phyloP scores from a whole-genome alignment of 2,888 invertebrate species.

The Drosophila greeni region DNA sequence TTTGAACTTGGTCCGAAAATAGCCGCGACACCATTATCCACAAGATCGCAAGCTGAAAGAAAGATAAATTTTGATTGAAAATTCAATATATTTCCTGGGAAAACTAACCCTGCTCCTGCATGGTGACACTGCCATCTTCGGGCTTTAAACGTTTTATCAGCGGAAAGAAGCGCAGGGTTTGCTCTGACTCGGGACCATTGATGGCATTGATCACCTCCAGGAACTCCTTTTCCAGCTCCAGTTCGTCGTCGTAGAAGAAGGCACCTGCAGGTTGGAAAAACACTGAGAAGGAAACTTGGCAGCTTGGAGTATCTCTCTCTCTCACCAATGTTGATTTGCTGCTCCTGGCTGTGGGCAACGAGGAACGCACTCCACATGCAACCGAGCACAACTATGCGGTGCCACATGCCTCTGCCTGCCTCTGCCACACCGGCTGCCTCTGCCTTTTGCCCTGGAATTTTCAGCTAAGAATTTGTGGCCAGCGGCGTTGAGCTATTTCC shows the following conservation, averaged over 20 bases:
- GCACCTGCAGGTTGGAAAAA: slow-evolving; percentile 66
- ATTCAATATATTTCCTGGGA: not conserved
- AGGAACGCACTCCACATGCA: slow-evolving; percentile 59
- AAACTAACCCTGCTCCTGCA: slow-evolving; percentile 73
- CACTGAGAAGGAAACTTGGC: not conserved
- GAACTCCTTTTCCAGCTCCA: slow-evolving; percentile 82
- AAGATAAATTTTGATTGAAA: slow-evolving; percentile 1
- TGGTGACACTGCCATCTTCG: slow-evolving; percentile 66
- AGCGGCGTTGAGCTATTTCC: slow-evolving; percentile 30
- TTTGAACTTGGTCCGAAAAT: slow-evolving; percentile 84
- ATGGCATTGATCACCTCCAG: slow-evolving; percentile 79
- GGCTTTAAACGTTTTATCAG: slow-evolving; percentile 66
- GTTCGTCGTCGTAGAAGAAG: slow-evolving; percentile 81
- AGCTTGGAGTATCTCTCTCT: slow-evolving; percentile 11
- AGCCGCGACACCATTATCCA: slow-evolving; percentile 84
- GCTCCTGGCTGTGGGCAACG: slow-evolving; percentile 49
- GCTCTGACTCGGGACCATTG: slow-evolving; percentile 66
- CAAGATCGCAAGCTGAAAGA: slow-evolving; percentile 83
- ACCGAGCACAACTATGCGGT: slow-evolving; percentile 44
- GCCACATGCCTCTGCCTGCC: slow-evolving; percentile 57
- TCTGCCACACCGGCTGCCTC: slow-evolving; percentile 18
- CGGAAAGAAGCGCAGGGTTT: slow-evolving; percentile 73
- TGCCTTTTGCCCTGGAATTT: slow-evolving; percentile 30
- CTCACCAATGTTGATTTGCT: slow-evolving; percentile 72
- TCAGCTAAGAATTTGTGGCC: slow-evolving; percentile 17